Base-by-base conservation (phyloP, 2,888 invertebrate genomes). In the Andricus curvator region DNA sequence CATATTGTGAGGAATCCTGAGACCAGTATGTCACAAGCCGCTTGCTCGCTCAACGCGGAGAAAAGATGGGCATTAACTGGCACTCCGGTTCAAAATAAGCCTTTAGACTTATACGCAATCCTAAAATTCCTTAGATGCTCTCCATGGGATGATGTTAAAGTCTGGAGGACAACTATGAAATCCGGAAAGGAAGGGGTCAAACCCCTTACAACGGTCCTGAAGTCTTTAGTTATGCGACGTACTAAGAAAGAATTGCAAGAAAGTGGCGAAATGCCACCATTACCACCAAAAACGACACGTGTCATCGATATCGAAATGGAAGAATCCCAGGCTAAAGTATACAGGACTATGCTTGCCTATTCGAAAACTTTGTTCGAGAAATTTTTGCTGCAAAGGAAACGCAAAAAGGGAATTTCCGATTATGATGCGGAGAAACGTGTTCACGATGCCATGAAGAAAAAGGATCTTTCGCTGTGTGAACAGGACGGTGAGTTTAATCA, bases 331-430 rank as follows among this genome's bases (percentile, higher is more conserved):
- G 66, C 48, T 5, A 11, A 78, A 9, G 80, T 78, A 0, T 83
- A 83, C 15, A 76, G 80, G n/a, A 83, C 79, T 37, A n/a, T 83
- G 13, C 44, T 83, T 1, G 17, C 78, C 4, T 81, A 80, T 25
- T 80, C 81, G 0, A 60, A 77, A 67, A n/a, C 62, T 0, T 78
- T 81, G 29, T 80, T 83, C 17, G 11, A 20, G 6, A 77, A 81
- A 25, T 83, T 80, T n/a, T 22, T 83, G 4, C n/a, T 78, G 1
- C 79, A 79, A 37, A n/a, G 60, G 56, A 51, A 60, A n/a, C n/a
- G n/a, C 20, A 60, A 22, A 60, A n/a, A n/a, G 25, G 89, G 89
- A 44, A 86, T 67, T 62, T 89, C 80, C 62, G 82, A 88, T 68
- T 22, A 15, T 22, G 41, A 60, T 37, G 51, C 22, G 5, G 5